phyloP scores from a whole-genome alignment of 2,797 vertebrate species.

The Clarias platycephalus region DNA sequence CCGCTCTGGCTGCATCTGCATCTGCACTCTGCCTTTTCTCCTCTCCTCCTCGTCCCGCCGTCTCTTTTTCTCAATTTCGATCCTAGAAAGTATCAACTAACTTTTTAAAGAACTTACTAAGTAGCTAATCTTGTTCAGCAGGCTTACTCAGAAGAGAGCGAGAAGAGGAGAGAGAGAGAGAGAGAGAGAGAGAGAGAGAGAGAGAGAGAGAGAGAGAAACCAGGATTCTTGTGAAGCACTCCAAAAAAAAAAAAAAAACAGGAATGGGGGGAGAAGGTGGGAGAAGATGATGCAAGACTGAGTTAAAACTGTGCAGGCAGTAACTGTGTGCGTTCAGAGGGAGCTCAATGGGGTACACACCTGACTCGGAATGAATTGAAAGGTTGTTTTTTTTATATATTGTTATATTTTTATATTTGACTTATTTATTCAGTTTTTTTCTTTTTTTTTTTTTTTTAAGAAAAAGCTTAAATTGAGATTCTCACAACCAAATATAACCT shows the following conservation, averaged over 20 bases:
- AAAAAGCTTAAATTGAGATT: neutral
- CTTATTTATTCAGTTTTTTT: neutral
- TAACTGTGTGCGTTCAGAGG: conserved; percentile 17
- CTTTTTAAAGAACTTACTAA: conserved; percentile 7
- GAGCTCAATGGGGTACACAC: conserved; percentile 38
- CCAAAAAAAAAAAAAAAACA: neutral
- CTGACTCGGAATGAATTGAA: conserved; percentile 42
- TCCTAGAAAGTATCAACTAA: conserved; percentile 6
- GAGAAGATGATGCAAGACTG: conserved; percentile 53
- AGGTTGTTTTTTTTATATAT: neutral
- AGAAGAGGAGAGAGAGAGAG: neutral
- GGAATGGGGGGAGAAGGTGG: neutral
- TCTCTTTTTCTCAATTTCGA: neutral
- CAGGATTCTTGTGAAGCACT: neutral
- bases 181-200: neutral
- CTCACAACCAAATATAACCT: neutral
- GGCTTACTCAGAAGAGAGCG: neutral
- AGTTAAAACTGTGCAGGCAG: conserved; percentile 43
- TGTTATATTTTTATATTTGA: neutral
- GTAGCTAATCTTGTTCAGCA: neutral
- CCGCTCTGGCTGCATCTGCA: conserved; percentile 9
- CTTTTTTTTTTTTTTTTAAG: no score
- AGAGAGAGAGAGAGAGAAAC: neutral
- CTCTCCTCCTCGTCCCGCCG: neutral
- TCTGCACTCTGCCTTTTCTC: neutral